These are phyloP conservation scores for Drosophila simulans DNA, from an alignment of 1,140 invertebrate genomes.

Conservation along the genomic window DNA sequence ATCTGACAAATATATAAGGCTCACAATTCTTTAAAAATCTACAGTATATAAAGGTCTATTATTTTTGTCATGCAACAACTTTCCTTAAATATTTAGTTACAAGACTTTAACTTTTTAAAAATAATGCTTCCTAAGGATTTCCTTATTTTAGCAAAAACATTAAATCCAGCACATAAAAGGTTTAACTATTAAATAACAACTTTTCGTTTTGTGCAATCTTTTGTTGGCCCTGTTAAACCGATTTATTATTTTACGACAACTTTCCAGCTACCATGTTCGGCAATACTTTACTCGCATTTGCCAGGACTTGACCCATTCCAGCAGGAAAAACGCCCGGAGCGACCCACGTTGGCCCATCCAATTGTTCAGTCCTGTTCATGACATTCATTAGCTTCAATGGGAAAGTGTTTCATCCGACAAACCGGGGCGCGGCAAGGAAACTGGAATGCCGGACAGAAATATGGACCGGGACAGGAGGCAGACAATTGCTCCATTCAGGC, in stretches of 20 bases:
- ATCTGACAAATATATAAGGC: too few relatives aligned
- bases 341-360: slow-evolving; percentile 27
- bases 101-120: too few relatives aligned
- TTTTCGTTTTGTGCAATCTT: background rate
- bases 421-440: slow-evolving; percentile 5
- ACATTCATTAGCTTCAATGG: slow-evolving; percentile 60
- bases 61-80: too few relatives aligned
- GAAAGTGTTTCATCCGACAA: slow-evolving; percentile 62
- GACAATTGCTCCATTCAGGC: slow-evolving; percentile 54
- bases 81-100: too few relatives aligned
- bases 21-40: too few relatives aligned
- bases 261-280: background rate
- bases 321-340: slow-evolving; percentile 17
- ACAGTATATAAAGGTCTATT: too few relatives aligned
- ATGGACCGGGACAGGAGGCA: slow-evolving; percentile 26
- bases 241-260: background rate
- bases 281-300: background rate
- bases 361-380: slow-evolving; percentile 39
- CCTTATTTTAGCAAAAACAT: too few relatives aligned
- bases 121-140: too few relatives aligned
- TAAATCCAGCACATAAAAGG: too few relatives aligned
- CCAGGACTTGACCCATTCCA: background rate
- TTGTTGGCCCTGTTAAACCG: too few relatives aligned
- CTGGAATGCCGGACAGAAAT: slow-evolving; percentile 12
- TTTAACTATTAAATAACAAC: too few relatives aligned